Percentiles rank a stretch among this genome's conserved stretches.
Conservation (phyloP, 2,888 invertebrate species). For the Chydorus sphaericus region DNA sequence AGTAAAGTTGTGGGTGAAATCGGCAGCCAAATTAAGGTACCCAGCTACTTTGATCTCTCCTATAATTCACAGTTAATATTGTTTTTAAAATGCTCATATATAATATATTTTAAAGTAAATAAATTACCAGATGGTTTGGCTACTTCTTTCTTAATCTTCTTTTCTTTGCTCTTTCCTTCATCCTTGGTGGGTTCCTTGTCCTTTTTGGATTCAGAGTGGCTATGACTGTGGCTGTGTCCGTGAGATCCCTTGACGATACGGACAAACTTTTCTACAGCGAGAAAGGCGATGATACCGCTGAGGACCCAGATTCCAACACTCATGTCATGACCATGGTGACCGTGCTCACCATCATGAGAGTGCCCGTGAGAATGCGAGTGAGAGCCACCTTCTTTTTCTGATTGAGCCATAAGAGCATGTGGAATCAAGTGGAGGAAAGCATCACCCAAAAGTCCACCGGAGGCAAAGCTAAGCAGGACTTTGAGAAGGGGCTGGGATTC, state of each 20-base stretch:
- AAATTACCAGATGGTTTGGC: background rate
- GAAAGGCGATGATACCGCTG: conserved; percentile 78
- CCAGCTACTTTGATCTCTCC: conserved; percentile 65
- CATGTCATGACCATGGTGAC: conserved; percentile 60
- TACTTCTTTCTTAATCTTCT: conserved; percentile 16
- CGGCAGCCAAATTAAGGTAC: conserved; percentile 92
- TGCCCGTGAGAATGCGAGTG: conserved; percentile 38
- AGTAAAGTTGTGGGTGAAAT: conserved; percentile 97
- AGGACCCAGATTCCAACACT: conserved; percentile 89
- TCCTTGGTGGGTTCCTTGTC: conserved; percentile 18
- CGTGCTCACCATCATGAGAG: conserved; percentile 28
- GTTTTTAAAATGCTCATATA: too few species aligned
- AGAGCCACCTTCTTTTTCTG: conserved; percentile 23
- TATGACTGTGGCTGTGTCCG: conserved; percentile 49
- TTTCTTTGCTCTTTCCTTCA: conserved; percentile 17
- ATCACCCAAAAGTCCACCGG: conserved; percentile 85
- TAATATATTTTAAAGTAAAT: too few species aligned
- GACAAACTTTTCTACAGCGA: conserved; percentile 85
- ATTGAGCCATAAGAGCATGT: conserved; percentile 57
- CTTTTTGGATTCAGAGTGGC: conserved; percentile 17
- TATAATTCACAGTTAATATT: too few species aligned
- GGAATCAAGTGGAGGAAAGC: conserved; percentile 98
- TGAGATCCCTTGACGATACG: conserved; percentile 71
- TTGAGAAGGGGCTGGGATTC: conserved; percentile 77
- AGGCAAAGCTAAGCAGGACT: conserved; percentile 80